Conservation (phyloP, 2,797 vertebrate species). For the Clarias pachynema region DNA sequence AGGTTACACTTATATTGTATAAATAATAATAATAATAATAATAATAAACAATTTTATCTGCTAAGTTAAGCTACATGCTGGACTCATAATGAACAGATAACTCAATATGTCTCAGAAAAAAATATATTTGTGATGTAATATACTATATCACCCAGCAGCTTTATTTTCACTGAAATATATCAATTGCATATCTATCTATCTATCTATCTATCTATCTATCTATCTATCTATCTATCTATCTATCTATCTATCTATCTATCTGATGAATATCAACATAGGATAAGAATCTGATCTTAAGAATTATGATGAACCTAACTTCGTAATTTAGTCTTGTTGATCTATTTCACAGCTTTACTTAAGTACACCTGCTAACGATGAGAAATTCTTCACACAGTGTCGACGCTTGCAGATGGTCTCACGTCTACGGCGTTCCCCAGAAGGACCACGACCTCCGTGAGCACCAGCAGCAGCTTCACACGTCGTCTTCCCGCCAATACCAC, state of each 20-base stretch:
- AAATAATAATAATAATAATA: too few relatives aligned
- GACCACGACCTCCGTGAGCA: slow-evolving; percentile 77
- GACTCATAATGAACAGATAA: not conserved
- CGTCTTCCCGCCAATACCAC: slow-evolving; percentile 72
- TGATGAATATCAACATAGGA: not conserved
- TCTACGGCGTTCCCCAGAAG: slow-evolving; percentile 80
- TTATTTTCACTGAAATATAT: not conserved
- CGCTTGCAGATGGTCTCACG: slow-evolving; percentile 82
- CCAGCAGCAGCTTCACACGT: slow-evolving; percentile 74
- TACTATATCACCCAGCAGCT: too few relatives aligned
- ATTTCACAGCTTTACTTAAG: not conserved
- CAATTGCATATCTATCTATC: too few relatives aligned
- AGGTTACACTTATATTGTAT: not conserved
- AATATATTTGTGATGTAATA: not conserved
- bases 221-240: too few relatives aligned
- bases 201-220: not conserved
- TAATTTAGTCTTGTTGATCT: not conserved
- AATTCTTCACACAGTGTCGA: slow-evolving; percentile 78
- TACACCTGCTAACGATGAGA: not conserved
- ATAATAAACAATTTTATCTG: too few relatives aligned
- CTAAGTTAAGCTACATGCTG: not conserved
- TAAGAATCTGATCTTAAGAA: too few relatives aligned
- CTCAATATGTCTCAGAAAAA: not conserved
- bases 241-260: too few relatives aligned
- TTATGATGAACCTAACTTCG: not conserved